Base-by-base conservation (phyloP, 2,113 vertebrate species). In the Hassar affinis region DNA sequence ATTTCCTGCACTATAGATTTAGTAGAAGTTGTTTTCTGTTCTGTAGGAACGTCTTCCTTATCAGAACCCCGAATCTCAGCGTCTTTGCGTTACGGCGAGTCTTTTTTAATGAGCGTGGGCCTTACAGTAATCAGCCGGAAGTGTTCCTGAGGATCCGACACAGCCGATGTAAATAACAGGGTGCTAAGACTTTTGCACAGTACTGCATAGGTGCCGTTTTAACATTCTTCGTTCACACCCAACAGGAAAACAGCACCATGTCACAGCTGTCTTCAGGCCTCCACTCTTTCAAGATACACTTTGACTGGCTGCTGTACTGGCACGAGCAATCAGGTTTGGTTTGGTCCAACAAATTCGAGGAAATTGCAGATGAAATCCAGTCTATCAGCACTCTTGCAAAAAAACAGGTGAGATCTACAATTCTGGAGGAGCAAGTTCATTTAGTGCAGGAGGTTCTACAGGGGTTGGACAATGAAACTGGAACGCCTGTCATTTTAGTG, bases 191-290 rank as follows among this genome's bases (percentile, higher is more conserved):
- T 10, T 47, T 6, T 47, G 45, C 7, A 10, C 7, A 10, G 45
- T 1, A 47, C 45, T 47, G 45, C 12, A 83, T 47, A 52, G n/a
- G n/a, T 72, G 4, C 49, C n/a, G 8, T 33, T 22, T 79, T 35
- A 54, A 30, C 49, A 38, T 10, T 71, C 4, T 27, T 68, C 1
- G 52, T 62, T 87, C 38, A 49, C 57, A 10, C 4, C 81, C 35
- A 6, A 89, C 35, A 94, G 93, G 22, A 84, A 2, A 91, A 91
- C 1, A 83, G 87, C 79, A 89, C 91, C 0, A 85, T 93, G 1
- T 61, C 80, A 6, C 79, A 87, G 84, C 87, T 94, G 49, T 83
- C 77, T 0, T 64, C 8, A 0, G 71, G 86, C 76, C 59, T 81
- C 0, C 82, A 87, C 61, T 78, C 85, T 59, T 92, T 90, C 85